These are phyloP conservation scores for Poicephalus meyeri DNA, from an alignment of 2,113 vertebrate genomes.

Conservation along the genomic window DNA sequence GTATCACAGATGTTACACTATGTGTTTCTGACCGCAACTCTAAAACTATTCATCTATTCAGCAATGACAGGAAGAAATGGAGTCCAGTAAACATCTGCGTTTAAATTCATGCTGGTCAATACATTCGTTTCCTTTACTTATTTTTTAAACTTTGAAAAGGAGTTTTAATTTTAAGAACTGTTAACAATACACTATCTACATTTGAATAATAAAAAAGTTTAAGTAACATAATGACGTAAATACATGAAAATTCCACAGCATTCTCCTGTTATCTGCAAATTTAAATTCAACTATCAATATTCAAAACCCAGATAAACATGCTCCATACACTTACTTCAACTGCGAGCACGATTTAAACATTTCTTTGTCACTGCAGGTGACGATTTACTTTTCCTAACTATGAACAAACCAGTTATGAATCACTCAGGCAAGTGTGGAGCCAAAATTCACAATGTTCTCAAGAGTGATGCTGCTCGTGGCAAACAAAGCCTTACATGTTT, in stretches of 20 bases:
- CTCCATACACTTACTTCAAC: neutral
- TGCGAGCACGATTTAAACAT: neutral
- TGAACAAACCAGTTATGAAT: conserved; percentile 1
- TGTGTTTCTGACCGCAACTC: neutral
- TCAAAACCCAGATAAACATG: neutral
- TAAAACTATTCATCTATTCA: neutral
- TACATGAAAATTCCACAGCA: neutral
- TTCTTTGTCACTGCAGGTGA: neutral
- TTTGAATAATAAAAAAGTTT: neutral
- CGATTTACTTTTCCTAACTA: neutral
- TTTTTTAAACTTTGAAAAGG: conserved; percentile 2
- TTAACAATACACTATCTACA: neutral
- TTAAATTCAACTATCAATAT: neutral
- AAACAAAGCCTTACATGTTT: neutral
- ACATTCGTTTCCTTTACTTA: neutral
- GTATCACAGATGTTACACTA: neutral
- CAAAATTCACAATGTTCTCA: neutral
- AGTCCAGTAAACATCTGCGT: neutral
- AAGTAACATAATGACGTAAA: neutral
- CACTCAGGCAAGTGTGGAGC: neutral
- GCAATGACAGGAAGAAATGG: neutral
- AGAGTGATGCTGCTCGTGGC: neutral
- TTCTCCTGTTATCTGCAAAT: neutral
- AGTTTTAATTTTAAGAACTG: neutral
- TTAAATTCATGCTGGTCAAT: neutral